Percentiles rank a stretch among this genome's conserved stretches.
Conservation (phyloP, 2,113 vertebrate genomes). For the Aegypius monachus region DNA sequence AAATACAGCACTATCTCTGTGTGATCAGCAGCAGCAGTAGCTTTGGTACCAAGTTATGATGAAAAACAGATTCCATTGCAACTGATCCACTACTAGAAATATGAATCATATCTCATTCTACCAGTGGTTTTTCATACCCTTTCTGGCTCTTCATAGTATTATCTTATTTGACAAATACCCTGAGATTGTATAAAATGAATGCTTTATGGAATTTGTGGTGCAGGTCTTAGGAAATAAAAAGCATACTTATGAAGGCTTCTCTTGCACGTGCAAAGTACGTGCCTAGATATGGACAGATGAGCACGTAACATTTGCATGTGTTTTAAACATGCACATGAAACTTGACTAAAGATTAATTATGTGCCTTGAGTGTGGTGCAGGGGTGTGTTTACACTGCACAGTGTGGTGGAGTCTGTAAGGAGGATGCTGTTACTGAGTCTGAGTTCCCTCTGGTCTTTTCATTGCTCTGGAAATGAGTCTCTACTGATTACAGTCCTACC, state of each 20-base stretch:
- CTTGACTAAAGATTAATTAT: background rate
- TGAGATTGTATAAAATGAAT: background rate
- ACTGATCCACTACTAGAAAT: background rate
- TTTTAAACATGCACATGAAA: background rate
- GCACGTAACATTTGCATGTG: background rate
- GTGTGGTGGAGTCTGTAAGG: background rate
- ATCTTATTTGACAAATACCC: conserved; percentile 26
- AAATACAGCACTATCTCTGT: background rate
- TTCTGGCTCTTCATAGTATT: background rate
- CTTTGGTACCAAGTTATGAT: conserved; percentile 26
- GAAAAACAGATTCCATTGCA: conserved; percentile 23
- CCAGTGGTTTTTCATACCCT: background rate
- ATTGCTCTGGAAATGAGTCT: background rate
- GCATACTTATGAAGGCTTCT: background rate
- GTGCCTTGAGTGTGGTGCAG: background rate
- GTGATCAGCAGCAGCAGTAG: background rate
- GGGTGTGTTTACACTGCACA: background rate
- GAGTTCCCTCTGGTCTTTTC: background rate
- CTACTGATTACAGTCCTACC: background rate
- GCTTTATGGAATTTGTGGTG: conserved; percentile 15
- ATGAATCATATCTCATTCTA: background rate
- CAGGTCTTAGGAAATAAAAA: conserved; percentile 22
- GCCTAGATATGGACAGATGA: background rate
- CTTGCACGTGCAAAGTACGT: background rate
- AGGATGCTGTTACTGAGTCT: background rate